Conservation (phyloP, 1,140 invertebrate genomes). For the Potamilus streckersoni region DNA sequence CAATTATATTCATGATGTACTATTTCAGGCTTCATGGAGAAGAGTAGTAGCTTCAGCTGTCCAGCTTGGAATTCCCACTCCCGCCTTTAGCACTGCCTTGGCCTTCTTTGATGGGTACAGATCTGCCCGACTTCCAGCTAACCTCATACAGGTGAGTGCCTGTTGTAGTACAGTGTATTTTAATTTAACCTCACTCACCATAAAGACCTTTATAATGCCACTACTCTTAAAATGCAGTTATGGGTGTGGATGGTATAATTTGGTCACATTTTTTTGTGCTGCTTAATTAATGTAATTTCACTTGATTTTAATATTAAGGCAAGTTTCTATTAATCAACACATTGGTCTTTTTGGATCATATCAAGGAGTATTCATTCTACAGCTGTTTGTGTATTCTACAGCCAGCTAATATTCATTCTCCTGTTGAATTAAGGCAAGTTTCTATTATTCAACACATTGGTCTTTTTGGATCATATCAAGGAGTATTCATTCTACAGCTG, state of each 20-base stretch:
- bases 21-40: slow-evolving; percentile 70
- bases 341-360: no score
- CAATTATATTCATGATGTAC: no score
- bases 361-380: no score
- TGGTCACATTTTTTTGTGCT: neutral
- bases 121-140: slow-evolving; percentile 84
- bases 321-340: no score
- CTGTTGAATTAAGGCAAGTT: no score
- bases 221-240: neutral
- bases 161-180: neutral
- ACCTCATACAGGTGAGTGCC: slow-evolving; percentile 83
- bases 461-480: no score
- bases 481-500: no score
- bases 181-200: neutral
- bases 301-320: no score
- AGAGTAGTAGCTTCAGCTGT: slow-evolving; percentile 72
- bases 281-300: neutral
- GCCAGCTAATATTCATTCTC: no score
- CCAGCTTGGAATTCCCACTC: slow-evolving; percentile 88
- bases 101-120: slow-evolving; percentile 98
- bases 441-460: no score
- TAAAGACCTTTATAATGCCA: neutral
- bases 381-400: no score
- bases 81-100: slow-evolving; percentile 91
- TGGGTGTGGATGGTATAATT: neutral